A percentile compares a stretch with the other conserved stretches of the same genome.
Conservation (phyloP, 53 echinoderm and acorn worm genomes). For the Henricia sp. region DNA sequence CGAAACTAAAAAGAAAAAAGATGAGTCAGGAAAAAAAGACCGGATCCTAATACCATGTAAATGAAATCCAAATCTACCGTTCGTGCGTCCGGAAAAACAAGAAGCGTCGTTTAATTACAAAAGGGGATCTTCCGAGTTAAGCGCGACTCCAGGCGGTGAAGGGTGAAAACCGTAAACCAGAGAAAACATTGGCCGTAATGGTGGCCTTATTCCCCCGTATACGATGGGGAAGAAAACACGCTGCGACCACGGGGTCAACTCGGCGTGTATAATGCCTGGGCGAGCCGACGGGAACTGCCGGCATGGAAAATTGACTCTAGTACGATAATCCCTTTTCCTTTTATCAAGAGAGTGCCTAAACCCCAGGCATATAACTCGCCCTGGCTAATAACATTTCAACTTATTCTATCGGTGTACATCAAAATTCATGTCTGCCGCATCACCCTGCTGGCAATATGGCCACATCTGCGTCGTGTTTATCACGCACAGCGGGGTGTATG, state of each 20-base stretch:
- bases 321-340: conserved; percentile 31
- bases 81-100: conserved; percentile 55
- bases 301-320: conserved; percentile 45
- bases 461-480: neutral
- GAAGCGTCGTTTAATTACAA: conserved; percentile 62
- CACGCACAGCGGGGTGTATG: neutral
- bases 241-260: neutral
- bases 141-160: conserved; percentile 37
- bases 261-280: too few species aligned
- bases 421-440: neutral
- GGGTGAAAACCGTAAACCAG: conserved; percentile 37
- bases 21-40: neutral
- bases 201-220: conserved; percentile 21
- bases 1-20: neutral
- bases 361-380: neutral
- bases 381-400: neutral
- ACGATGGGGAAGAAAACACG: neutral
- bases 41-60: conserved; percentile 32
- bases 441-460: neutral
- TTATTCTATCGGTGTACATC: conserved; percentile 30
- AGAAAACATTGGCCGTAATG: conserved; percentile 45
- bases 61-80: conserved; percentile 55
- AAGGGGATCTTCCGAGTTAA: conserved; percentile 42
- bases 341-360: conserved; percentile 4
- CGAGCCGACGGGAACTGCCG: conserved; percentile 11